Evolutionary conservation across 1,140 invertebrate species (phyloP), one percentile per base, ranked within the genome.

Genomic region (Saccostrea echinata): DNA sequence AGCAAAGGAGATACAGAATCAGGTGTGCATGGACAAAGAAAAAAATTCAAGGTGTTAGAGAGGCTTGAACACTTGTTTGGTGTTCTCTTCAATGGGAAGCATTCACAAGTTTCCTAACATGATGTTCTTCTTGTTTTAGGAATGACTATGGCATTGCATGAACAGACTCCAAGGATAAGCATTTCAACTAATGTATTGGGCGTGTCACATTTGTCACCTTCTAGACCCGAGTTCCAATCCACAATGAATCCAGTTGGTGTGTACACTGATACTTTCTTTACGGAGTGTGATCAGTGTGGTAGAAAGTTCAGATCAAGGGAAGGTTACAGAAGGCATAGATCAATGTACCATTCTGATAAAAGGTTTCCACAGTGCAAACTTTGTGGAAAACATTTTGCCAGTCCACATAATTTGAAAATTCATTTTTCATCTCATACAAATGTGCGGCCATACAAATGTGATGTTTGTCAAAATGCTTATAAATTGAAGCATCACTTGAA

Each of bases 401-500:
- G 68, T 80, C 35, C 33, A 53, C 35, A 35, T 80, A 80, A 53
- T 55, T 86, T 86, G 24, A 86, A 86, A 68, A 53, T 86, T 18
- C 85, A 86, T 53, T 33, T 52, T 30, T 16, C 53, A 8, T 76
- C 64, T 13, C 85, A 86, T 55, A 76, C 76, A 53, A 51, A 53
- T 52, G 30, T 30, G 18, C 68, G 85, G 21, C 85, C 85, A 12
- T 86, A 55, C 30, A 43, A 53, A n/a, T 86, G 85, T 55, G 53
- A 76, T 43, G 33, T 71, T 18, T 86, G 85, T 80, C 64, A 71
- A 24, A 86, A 86, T 16, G 53, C 85, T 24, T 86, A 86, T 71
- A 86, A 86, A 51, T 86, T 53, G 43, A 71, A 86, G 43, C 85
- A 80, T 52, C 64, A 86, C 68, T 51, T 86, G 33, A 86, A 86